Base-by-base conservation (phyloP, 2,888 invertebrate species). In the Himalopsyche japonica region DNA sequence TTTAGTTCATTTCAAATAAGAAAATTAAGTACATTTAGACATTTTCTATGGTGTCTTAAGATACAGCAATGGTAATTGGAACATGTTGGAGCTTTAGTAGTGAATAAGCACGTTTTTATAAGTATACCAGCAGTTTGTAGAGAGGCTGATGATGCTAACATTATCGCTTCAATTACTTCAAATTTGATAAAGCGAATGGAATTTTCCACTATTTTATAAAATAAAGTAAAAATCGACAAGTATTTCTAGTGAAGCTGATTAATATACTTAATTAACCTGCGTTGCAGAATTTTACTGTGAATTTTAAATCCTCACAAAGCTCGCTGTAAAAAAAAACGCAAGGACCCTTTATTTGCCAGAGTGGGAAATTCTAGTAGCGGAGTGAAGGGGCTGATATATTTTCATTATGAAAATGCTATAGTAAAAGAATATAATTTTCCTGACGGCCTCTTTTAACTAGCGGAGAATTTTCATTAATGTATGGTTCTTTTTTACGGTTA, bases 211-310 rank as follows among this genome's bases (percentile, higher is more conserved):
- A 4, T 18, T 32, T 32, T 32, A 32, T 4, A 32, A 32, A 32
- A 4, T 32, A 10, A n/a, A 57, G 24, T 20, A 57, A 57, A 57
- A 3, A 57, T 57, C 0, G 3, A 64, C 27, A 70, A 70, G 70
- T 70, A 70, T 70, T 27, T 27, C 27, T 48, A 4, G 47, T 79
- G 27, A 5, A 79, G 27, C 27, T 47, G 48, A 27, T 18, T 79
- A 79, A 48, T 79, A 79, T 79, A 47, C 24, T 79, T 79, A 79
- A 79, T 27, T 48, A 79, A 79, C 79, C 47, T 24, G 47, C 48
- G 48, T 48, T 79, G 15, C 24, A 27, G 47, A 79, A 47, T 79
- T 79, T 79, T 10, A 47, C 47, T 47, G 48, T 79, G 79, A 79
- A 79, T 79, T 79, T 79, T 47, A 79, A 79, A 27, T 20, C 27